Evolutionary conservation across 2,888 invertebrate species (phyloP).

Genomic region (Melinopterus prodromus): DNA sequence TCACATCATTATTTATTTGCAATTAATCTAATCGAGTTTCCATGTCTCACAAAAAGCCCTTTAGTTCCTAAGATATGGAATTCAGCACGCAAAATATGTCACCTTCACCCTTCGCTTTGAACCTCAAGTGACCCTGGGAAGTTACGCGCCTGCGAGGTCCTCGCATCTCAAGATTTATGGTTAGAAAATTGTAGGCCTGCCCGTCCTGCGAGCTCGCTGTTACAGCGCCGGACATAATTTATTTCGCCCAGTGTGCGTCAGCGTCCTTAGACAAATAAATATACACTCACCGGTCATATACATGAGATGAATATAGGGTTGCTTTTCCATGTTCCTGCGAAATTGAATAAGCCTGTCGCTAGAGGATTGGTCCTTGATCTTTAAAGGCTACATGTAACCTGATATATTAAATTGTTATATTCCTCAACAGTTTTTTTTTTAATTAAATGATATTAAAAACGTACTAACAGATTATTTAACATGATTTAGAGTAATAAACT

Average conservation of each 20-base stretch:
- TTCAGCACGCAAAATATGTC: background rate
- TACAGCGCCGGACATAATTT: background rate
- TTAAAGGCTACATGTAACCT: no score
- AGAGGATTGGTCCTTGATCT: no score
- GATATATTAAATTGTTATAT: no score
- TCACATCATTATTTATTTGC: no score
- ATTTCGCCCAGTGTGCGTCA: background rate
- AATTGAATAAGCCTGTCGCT: background rate
- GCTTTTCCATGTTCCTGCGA: background rate
- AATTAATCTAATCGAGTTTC: no score
- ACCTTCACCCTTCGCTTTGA: background rate
- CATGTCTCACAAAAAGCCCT: no score
- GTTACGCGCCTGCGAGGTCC: background rate
- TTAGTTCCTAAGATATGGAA: background rate
- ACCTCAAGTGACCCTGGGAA: background rate
- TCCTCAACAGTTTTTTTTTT: no score
- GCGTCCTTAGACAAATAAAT: background rate
- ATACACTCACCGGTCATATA: background rate
- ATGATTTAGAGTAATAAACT: no score
- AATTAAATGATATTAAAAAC: no score
- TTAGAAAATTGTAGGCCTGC: background rate
- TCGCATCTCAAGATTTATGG: background rate
- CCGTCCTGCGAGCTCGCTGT: background rate
- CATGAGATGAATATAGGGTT: background rate
- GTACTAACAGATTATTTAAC: no score